A percentile compares a stretch with the other conserved stretches of the same genome.
phyloP scores from a whole-genome alignment of 2,888 invertebrate species.

The Lasioglossum lativentre region DNA sequence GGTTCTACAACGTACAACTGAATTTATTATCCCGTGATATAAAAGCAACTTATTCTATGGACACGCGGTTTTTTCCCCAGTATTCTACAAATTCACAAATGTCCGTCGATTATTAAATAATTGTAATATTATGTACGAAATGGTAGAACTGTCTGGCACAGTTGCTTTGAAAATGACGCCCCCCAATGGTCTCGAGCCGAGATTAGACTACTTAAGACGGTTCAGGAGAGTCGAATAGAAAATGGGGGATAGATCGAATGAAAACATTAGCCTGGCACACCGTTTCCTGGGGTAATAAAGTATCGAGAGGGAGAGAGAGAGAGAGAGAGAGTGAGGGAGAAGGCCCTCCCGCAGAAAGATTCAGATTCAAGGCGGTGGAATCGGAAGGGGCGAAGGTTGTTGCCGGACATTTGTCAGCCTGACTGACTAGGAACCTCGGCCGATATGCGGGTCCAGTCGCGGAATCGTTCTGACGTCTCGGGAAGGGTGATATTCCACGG shows the following conservation, averaged over 20 bases:
- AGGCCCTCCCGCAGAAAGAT: slow-evolving; percentile 48
- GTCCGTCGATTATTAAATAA: neutral
- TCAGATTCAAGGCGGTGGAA: slow-evolving; percentile 66
- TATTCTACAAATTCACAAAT: neutral
- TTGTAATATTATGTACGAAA: neutral
- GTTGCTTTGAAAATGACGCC: neutral
- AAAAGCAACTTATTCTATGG: too few relatives aligned
- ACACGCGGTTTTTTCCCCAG: too few relatives aligned
- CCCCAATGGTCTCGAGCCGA: neutral
- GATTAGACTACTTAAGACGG: neutral
- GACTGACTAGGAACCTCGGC: slow-evolving; percentile 63
- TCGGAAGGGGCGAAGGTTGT: slow-evolving; percentile 62
- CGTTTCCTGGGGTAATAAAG: slow-evolving; percentile 18
- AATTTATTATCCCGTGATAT: neutral
- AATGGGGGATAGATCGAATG: slow-evolving; percentile 10
- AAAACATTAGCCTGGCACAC: slow-evolving; percentile 28
- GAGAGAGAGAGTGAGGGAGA: slow-evolving; percentile 14
- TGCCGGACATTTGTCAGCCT: slow-evolving; percentile 77
- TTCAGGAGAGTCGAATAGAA: neutral
- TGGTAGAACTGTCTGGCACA: neutral
- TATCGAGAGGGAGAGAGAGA: slow-evolving; percentile 18
- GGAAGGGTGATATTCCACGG: slow-evolving; percentile 70
- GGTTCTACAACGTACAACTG: neutral
- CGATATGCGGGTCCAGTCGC: slow-evolving; percentile 71
- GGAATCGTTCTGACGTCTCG: slow-evolving; percentile 75